phyloP scores from a whole-genome alignment of 2,888 invertebrate genomes.

The Monochamus alternatus region DNA sequence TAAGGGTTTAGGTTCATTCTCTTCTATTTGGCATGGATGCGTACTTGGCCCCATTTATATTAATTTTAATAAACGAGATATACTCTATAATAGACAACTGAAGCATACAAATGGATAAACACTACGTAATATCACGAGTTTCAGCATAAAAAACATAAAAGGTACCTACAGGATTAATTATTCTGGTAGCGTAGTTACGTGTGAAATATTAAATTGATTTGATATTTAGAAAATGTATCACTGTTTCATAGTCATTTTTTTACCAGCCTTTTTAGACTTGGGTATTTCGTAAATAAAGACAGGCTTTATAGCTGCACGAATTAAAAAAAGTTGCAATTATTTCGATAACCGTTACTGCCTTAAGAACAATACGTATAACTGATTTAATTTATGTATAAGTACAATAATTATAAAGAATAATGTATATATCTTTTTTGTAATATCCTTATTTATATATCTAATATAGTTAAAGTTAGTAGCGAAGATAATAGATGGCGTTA shows the following conservation, averaged over 20 bases:
- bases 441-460: too few species aligned
- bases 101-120: conserved; percentile 9
- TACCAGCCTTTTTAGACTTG: conserved; percentile 30
- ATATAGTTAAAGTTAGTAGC: too few species aligned
- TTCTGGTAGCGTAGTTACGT: conserved; percentile 24
- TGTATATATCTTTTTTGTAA: too few species aligned
- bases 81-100: background rate
- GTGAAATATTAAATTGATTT: conserved; percentile 32
- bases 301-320: background rate
- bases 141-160: conserved; percentile 24
- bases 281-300: background rate
- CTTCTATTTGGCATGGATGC: conserved; percentile 35
- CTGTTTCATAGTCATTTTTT: conserved; percentile 19
- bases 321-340: too few species aligned
- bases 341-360: too few species aligned
- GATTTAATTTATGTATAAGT: too few species aligned
- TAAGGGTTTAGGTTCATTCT: conserved; percentile 4
- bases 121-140: conserved; percentile 30
- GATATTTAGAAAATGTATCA: conserved; percentile 38
- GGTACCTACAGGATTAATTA: conserved; percentile 20
- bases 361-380: too few species aligned
- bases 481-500: too few species aligned
- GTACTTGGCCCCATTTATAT: conserved; percentile 30
- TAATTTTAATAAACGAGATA: conserved; percentile 11
- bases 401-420: too few species aligned